A percentile compares a stretch with the other conserved stretches of the same genome.
These are phyloP conservation scores for Melanotus villosus DNA, from an alignment of 2,888 invertebrate species.

Conservation along the genomic window DNA sequence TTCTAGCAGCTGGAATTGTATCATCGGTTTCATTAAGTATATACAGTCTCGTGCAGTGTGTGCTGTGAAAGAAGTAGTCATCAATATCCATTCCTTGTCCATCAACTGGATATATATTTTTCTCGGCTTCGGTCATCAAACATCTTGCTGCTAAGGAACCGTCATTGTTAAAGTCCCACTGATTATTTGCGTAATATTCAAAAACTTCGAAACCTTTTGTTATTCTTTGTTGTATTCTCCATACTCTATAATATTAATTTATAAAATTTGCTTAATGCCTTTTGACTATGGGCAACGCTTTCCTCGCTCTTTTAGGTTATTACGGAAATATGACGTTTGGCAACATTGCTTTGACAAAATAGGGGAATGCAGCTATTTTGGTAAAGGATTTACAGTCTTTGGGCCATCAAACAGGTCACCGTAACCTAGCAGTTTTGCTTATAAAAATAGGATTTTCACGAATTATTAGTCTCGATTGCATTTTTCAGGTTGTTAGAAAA, in stretches of 20 bases:
- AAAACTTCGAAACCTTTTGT: conserved; percentile 90
- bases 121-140: conserved; percentile 77
- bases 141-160: conserved; percentile 73
- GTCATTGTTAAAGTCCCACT: conserved; percentile 89
- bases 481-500: too few species aligned
- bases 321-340: too few species aligned
- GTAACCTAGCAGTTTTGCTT: too few species aligned
- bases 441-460: too few species aligned
- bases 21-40: conserved; percentile 88
- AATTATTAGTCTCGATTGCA: too few species aligned
- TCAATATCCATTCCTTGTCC: conserved; percentile 81
- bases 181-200: conserved; percentile 92
- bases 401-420: too few species aligned
- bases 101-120: conserved; percentile 78
- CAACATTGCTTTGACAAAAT: too few species aligned
- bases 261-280: not conserved
- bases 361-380: too few species aligned
- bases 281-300: too few species aligned
- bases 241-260: conserved; percentile 79
- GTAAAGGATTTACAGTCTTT: too few species aligned
- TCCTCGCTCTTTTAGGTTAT: too few species aligned
- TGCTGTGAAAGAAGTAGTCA: conserved; percentile 90
- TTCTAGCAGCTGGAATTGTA: conserved; percentile 82
- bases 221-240: conserved; percentile 86
- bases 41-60: conserved; percentile 83